A percentile compares a stretch with the other conserved stretches of the same genome.
These are phyloP conservation scores for Parotocinclus haroldoi DNA, from an alignment of 2,797 vertebrate genomes.

Conservation along the genomic window DNA sequence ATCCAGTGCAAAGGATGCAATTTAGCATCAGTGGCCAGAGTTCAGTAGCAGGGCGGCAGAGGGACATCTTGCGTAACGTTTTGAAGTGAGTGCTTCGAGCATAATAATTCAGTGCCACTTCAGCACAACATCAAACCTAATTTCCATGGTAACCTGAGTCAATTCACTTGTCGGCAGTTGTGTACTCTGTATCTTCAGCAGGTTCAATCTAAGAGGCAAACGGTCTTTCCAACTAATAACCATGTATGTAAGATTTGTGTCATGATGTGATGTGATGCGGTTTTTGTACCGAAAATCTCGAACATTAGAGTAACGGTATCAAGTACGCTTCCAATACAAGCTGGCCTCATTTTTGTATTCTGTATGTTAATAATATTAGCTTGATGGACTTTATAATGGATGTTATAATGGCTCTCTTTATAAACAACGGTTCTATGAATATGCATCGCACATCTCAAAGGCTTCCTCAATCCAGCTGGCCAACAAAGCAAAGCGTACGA, in stretches of 20 bases:
- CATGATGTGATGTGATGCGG: not conserved
- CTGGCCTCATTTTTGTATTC: not conserved
- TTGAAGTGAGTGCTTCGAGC: conserved; percentile 39
- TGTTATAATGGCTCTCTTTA: conserved; percentile 8
- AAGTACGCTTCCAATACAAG: not conserved
- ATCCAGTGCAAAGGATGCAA: conserved; percentile 1
- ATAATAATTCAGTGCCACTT: conserved; percentile 52
- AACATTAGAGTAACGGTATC: not conserved
- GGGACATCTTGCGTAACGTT: conserved; percentile 36
- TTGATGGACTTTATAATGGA: conserved; percentile 4
- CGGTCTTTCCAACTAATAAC: not conserved
- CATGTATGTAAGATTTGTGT: not conserved
- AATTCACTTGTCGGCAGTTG: conserved; percentile 28
- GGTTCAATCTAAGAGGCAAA: conserved; percentile 23
- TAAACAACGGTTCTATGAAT: conserved; percentile 15
- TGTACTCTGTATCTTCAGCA: conserved; percentile 36
- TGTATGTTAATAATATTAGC: conserved; percentile 1
- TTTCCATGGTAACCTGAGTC: conserved; percentile 56
- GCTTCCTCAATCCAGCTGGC: conserved; percentile 25
- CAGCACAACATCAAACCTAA: conserved; percentile 49
- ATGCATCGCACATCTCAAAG: conserved; percentile 36
- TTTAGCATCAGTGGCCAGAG: conserved; percentile 12
- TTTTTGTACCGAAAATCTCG: not conserved
- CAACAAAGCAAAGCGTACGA: not conserved
- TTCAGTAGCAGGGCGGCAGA: conserved; percentile 1